Base-by-base conservation (phyloP, 2,888 invertebrate species). In the Thysanoteuthis rhombus region DNA sequence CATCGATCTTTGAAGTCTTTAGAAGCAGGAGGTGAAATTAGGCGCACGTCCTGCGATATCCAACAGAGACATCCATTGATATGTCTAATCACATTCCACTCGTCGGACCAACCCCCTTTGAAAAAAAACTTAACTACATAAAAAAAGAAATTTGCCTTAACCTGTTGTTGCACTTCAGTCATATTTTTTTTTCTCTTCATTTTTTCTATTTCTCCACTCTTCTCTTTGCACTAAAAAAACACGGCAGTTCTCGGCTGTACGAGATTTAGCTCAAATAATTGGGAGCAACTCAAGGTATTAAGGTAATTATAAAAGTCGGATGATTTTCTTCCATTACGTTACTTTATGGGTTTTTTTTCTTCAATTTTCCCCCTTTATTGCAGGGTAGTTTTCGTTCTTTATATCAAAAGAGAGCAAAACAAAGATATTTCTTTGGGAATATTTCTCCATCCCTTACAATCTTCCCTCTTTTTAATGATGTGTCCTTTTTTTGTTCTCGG, bases 91-190 rank as follows among this genome's bases (percentile, higher is more conserved):
- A 75, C 75, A 36, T 75, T 75, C 75, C 16, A n/a, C 8, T 75
- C 75, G 32, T 36, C 22, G 36, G 75, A 75, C 75, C 75, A 75
- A 75, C n/a, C 4, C 75, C 3, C 16, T n/a, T 75, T 16, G 12
- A 2, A 75, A 10, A n/a, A n/a, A n/a, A 4, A 75, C 0, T 0
- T n/a, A n/a, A n/a, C 6, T 10, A 22, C 16, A 2, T 19, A 1
- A 16, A 47, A 47, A 16, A n/a, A 75, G n/a, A 16, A 75, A 75
- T 36, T 36, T 75, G n/a, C 16, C n/a, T 75, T 16, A 2, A 75
- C 36, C 4, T n/a, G 75, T 75, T 75, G 75, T 75, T 52, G 1
- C n/a, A n/a, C n/a, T 52, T 25, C 52, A 52, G 52, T 52, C 6
- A 52, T 52, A 28, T 52, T 52, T n/a, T n/a, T n/a, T 16, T n/a